phyloP scores from a whole-genome alignment of 1,140 invertebrate species.

The Drosophila repleta region DNA sequence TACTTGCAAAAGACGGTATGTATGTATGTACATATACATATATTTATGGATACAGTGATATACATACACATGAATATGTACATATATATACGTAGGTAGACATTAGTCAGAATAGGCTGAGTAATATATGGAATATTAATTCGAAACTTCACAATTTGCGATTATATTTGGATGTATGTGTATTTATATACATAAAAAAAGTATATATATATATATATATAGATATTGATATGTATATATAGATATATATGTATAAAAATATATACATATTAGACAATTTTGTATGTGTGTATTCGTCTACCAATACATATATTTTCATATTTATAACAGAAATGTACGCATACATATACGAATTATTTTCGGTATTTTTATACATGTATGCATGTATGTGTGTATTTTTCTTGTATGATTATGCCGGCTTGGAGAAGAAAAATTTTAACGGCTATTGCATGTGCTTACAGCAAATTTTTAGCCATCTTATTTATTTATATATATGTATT shows the following conservation, averaged over 20 bases:
- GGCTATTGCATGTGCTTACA: neutral
- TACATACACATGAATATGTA: slow-evolving; percentile 42
- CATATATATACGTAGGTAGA: slow-evolving; percentile 37
- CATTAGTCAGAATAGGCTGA: slow-evolving; percentile 43
- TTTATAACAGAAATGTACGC: no score
- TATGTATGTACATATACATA: slow-evolving; percentile 40
- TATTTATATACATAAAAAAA: no score
- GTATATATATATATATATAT: neutral
- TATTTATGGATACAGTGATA: slow-evolving; percentile 62
- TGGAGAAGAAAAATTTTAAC: neutral
- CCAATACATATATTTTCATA: no score
- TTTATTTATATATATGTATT: neutral
- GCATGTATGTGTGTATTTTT: no score
- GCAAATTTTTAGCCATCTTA: neutral
- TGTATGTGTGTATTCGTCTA: no score
- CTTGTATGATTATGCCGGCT: no score
- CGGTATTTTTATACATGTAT: no score
- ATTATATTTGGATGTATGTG: slow-evolving; percentile 1
- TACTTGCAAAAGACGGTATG: slow-evolving; percentile 30
- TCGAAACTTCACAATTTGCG: slow-evolving; percentile 31
- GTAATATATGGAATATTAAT: slow-evolving; percentile 44
- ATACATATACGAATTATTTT: no score
- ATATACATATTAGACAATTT: neutral
- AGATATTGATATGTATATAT: neutral
- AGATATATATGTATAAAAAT: neutral